phyloP scores from a whole-genome alignment of 2,888 invertebrate species.

The Macrosoma leucophasiata region DNA sequence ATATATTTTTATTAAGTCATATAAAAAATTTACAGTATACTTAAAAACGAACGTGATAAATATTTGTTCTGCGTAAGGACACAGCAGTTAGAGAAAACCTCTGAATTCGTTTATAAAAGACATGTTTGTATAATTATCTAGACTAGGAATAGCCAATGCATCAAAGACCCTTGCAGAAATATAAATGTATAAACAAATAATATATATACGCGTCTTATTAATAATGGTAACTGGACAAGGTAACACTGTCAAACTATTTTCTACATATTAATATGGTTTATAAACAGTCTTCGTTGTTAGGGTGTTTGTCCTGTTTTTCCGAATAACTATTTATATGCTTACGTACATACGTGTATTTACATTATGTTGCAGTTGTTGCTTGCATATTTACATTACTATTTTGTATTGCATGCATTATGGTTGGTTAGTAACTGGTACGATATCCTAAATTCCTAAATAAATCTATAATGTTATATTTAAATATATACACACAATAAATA shows the following conservation, averaged over 20 bases:
- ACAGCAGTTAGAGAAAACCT: slow-evolving; percentile 27
- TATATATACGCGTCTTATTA: slow-evolving; percentile 35
- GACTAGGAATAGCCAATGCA: slow-evolving; percentile 38
- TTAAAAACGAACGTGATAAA: slow-evolving; percentile 46
- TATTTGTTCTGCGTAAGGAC: slow-evolving; percentile 30
- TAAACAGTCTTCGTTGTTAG: slow-evolving; percentile 53
- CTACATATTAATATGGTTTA: slow-evolving; percentile 37
- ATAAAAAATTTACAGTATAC: slow-evolving; percentile 66
- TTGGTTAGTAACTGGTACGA: slow-evolving; percentile 44
- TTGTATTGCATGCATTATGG: slow-evolving; percentile 44
- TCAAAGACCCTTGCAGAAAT: slow-evolving; percentile 22
- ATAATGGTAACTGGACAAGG: slow-evolving; percentile 46
- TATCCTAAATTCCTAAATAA: slow-evolving; percentile 45
- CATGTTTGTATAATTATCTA: slow-evolving; percentile 23
- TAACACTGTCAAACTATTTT: slow-evolving; percentile 41
- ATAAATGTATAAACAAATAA: no score
- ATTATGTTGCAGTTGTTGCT: slow-evolving; percentile 37
- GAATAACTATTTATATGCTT: slow-evolving; percentile 6
- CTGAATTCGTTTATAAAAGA: slow-evolving; percentile 14
- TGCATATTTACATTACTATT: slow-evolving; percentile 50
- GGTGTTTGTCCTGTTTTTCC: slow-evolving; percentile 28
- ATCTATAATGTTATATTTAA: slow-evolving; percentile 28
- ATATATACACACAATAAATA: slow-evolving; percentile 54
- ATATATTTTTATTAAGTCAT: slow-evolving; percentile 67
- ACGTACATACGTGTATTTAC: slow-evolving; percentile 55